These are phyloP conservation scores for Acrossocheilus fasciatus DNA, from an alignment of 2,797 vertebrate species.

Conservation along the genomic window DNA sequence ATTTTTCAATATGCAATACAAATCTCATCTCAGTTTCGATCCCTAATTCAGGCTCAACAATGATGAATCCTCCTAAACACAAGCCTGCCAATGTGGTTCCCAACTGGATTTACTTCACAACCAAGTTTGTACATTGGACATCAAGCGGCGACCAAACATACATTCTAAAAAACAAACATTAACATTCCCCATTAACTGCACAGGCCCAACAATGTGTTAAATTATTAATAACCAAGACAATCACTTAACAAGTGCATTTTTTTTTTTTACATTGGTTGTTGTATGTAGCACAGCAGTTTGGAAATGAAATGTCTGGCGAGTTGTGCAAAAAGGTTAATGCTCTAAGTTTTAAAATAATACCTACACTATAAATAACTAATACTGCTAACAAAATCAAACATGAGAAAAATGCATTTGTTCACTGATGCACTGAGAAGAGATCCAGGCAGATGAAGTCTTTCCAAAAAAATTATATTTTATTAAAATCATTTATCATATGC, in stretches of 20 bases:
- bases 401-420: neutral
- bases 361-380: neutral
- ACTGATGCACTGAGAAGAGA: neutral
- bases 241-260: neutral
- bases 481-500: neutral
- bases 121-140: neutral
- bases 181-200: neutral
- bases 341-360: neutral
- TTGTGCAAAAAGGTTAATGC: neutral
- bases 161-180: neutral
- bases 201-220: neutral
- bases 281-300: neutral
- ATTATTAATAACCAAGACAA: neutral
- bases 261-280: no score
- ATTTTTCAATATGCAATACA: neutral
- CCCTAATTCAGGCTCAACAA: neutral
- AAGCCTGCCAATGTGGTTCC: neutral
- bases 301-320: neutral
- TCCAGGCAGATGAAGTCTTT: neutral
- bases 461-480: neutral
- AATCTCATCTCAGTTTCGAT: slow-evolving; percentile 6
- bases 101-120: neutral
- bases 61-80: neutral
- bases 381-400: neutral
- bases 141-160: neutral